Evolutionary conservation across 2,797 vertebrate species (phyloP).

Genomic region (Onychomys torridus): DNA sequence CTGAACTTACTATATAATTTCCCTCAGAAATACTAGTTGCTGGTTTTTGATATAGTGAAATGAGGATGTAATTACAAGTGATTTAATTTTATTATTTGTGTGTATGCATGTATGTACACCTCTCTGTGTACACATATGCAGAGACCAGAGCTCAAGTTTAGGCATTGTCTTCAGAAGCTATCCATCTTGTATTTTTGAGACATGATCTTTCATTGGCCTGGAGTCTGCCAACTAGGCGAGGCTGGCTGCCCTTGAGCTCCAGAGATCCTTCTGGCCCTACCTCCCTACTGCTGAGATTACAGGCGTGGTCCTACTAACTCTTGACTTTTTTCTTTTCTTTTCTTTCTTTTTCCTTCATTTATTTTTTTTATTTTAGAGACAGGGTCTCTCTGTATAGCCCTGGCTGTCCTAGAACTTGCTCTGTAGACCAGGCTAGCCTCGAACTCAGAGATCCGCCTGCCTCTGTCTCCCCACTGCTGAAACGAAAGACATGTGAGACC

Average conservation of each 20-base stretch:
- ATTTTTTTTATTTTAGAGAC: too few relatives aligned
- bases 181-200: not conserved
- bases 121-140: not conserved
- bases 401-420: too few relatives aligned
- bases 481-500: not conserved
- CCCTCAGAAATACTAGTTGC: not conserved
- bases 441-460: not conserved
- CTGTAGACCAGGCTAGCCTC: too few relatives aligned
- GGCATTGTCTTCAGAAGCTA: not conserved
- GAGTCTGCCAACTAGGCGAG: not conserved
- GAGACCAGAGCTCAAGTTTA: not conserved
- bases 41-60: not conserved
- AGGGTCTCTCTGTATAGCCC: too few relatives aligned
- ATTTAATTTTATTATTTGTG: not conserved
- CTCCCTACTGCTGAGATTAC: not conserved
- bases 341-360: not conserved
- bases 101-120: not conserved
- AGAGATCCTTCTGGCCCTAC: not conserved
- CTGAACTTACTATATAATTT: not conserved
- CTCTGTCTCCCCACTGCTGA: not conserved
- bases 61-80: not conserved
- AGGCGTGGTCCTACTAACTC: not conserved
- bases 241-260: not conserved
- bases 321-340: not conserved
- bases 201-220: not conserved